Evolutionary conservation across 2,888 invertebrate species (phyloP).

Genomic region (Caenorhabditis afra): DNA sequence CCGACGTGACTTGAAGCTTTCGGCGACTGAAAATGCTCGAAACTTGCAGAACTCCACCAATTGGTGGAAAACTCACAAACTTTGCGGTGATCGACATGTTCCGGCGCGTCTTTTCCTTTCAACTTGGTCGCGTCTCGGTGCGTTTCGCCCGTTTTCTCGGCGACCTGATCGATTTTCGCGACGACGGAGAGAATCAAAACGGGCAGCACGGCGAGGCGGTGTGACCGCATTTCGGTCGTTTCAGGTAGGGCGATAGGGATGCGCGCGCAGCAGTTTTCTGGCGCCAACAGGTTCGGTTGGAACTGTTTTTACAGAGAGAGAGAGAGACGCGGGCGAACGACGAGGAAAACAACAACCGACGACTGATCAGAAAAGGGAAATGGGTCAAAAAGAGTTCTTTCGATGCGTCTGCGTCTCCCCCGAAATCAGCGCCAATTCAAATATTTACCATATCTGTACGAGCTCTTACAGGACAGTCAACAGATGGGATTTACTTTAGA

Average conservation of each 20-base stretch:
- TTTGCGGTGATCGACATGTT: slow-evolving; percentile 53
- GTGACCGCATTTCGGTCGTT: slow-evolving; percentile 1
- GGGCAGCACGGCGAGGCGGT: slow-evolving; percentile 12
- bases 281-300: too few species aligned
- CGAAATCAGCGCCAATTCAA: too few species aligned
- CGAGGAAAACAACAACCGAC: too few species aligned
- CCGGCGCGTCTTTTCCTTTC: slow-evolving; percentile 53
- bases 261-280: too few species aligned
- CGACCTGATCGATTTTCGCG: slow-evolving; percentile 53
- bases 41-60: background rate
- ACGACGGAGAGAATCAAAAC: background rate
- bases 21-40: slow-evolving; percentile 31
- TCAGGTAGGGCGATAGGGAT: background rate
- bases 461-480: too few species aligned
- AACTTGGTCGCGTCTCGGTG: slow-evolving; percentile 50
- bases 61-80: slow-evolving; percentile 36
- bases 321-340: too few species aligned
- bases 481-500: too few species aligned
- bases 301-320: too few species aligned
- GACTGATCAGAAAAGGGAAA: too few species aligned
- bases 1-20: slow-evolving; percentile 44
- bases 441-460: too few species aligned
- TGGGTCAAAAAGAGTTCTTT: too few species aligned
- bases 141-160: slow-evolving; percentile 46
- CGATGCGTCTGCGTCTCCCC: too few species aligned